Percentiles rank a stretch among this genome's conserved stretches.
phyloP scores from a whole-genome alignment of 2,113 vertebrate genomes.

The Scortum barcoo region DNA sequence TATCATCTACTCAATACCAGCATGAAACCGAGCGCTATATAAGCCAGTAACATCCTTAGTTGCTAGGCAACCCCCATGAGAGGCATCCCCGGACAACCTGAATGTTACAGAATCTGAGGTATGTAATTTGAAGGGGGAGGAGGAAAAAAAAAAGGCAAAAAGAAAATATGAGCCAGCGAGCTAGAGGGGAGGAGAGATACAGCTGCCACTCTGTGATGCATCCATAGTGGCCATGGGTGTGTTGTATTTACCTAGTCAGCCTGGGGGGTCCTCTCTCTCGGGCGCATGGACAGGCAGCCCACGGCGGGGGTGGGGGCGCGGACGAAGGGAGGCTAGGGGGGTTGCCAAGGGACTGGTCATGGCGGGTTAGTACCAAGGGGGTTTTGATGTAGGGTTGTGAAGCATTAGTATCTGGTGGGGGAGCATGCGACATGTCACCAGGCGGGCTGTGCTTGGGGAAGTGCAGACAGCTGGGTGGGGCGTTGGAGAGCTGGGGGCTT shows the following conservation, averaged over 20 bases:
- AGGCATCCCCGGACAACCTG: constrained; percentile 74
- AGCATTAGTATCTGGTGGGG: constrained; percentile 82
- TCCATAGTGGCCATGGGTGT: constrained; percentile 72
- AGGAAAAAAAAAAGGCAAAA: constrained; percentile 50
- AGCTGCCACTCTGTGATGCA: constrained; percentile 68
- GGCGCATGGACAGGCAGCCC: constrained; percentile 89
- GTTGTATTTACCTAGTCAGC: constrained; percentile 92
- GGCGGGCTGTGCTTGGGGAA: constrained; percentile 86
- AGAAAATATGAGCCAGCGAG: constrained; percentile 72
- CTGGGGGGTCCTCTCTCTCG: constrained; percentile 90
- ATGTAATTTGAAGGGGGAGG: constrained; percentile 68
- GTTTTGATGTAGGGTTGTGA: constrained; percentile 88
- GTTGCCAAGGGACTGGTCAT: constrained; percentile 84
- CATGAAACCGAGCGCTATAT: constrained; percentile 58
- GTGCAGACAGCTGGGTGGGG: constrained; percentile 87
- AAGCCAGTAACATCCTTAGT: constrained; percentile 80
- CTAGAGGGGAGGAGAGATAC: constrained; percentile 66
- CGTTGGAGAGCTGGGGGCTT: too few relatives aligned
- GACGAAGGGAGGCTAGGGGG: constrained; percentile 86
- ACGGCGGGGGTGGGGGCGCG: constrained; percentile 85
- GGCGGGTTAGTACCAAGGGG: constrained; percentile 85
- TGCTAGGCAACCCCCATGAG: constrained; percentile 79
- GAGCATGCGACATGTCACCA: constrained; percentile 80
- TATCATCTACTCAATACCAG: constrained; percentile 65
- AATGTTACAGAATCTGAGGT: constrained; percentile 79